Percentiles rank a stretch among this genome's conserved stretches.
Conservation (phyloP, 2,113 vertebrate species). For the Elephantulus edwardii region DNA sequence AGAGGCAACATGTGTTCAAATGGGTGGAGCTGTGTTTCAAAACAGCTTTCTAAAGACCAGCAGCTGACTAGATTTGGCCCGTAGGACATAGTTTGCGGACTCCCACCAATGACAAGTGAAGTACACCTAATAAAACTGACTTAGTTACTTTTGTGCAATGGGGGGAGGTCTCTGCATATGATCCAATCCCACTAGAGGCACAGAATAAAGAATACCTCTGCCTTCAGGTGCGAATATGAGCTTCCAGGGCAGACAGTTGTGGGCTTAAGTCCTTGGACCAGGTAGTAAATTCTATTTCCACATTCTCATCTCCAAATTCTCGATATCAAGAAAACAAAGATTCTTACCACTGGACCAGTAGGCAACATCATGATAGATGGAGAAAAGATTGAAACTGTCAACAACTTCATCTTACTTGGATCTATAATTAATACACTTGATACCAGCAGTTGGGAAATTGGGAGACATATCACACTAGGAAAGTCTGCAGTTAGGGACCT, state of each 20-base stretch:
- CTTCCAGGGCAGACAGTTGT: not conserved
- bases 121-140: not conserved
- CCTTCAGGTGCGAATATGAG: not conserved
- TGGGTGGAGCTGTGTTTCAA: not conserved
- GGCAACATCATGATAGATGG: too few species aligned
- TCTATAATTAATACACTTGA: too few species aligned
- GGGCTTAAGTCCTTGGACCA: not conserved
- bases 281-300: not conserved
- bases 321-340: too few species aligned
- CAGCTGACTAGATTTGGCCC: not conserved
- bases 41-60: not conserved
- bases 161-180: not conserved
- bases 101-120: not conserved
- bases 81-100: rapidly evolving
- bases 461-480: too few species aligned
- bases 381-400: too few species aligned
- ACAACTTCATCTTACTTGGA: too few species aligned
- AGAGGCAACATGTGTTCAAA: rapidly evolving
- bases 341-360: too few species aligned
- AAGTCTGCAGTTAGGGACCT: too few species aligned
- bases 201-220: rapidly evolving
- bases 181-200: not conserved
- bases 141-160: not conserved
- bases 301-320: not conserved
- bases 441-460: too few species aligned